These are phyloP conservation scores for Tiliqua scincoides DNA, from an alignment of 2,113 vertebrate species.

Conservation along the genomic window DNA sequence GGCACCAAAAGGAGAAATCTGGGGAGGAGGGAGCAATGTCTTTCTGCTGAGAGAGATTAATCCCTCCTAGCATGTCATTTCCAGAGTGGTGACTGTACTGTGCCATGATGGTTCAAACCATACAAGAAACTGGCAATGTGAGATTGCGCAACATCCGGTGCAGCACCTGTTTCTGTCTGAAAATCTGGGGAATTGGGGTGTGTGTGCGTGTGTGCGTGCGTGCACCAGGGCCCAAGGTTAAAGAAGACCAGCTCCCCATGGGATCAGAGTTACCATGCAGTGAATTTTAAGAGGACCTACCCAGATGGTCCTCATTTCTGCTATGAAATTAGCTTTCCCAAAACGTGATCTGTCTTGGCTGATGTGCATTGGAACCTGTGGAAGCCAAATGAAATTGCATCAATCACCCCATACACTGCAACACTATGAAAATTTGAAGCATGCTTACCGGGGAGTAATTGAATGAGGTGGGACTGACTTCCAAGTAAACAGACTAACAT, in stretches of 20 bases:
- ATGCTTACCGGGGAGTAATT: neutral
- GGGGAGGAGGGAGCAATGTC: neutral
- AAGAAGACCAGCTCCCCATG: neutral
- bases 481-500: neutral
- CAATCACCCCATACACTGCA: neutral
- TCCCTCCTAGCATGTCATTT: neutral
- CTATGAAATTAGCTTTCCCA: too few species aligned
- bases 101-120: neutral
- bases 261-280: too few species aligned
- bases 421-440: neutral
- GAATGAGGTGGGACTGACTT: neutral
- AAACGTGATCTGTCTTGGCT: neutral
- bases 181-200: neutral
- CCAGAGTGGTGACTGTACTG: neutral
- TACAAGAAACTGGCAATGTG: neutral
- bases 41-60: constrained; percentile 1
- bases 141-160: too few species aligned
- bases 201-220: too few species aligned
- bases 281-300: neutral
- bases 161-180: neutral
- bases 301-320: neutral
- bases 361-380: neutral
- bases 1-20: neutral
- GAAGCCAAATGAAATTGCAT: too few species aligned
- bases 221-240: too few species aligned